Conservation (phyloP, 2,113 vertebrate genomes). For the Grammomys dolichurus region DNA sequence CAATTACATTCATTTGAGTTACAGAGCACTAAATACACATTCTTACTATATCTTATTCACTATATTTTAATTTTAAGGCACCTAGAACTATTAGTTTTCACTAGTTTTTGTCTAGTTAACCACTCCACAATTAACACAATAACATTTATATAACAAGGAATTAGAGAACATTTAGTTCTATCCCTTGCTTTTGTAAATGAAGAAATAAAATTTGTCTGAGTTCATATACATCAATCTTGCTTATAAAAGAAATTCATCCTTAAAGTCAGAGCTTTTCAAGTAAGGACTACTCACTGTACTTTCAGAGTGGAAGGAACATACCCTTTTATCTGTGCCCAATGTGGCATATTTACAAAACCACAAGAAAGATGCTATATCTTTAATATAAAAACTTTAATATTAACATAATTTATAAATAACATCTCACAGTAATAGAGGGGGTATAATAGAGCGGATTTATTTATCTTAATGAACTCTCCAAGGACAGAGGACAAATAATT, state of each 20-base stretch:
- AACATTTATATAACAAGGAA: neutral
- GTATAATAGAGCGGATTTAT: neutral
- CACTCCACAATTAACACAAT: neutral
- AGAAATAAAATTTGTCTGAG: neutral
- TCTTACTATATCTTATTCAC: conserved; percentile 29
- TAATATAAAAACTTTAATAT: conserved; percentile 18
- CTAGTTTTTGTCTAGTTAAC: conserved; percentile 34
- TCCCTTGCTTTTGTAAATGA: conserved; percentile 50
- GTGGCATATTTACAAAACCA: conserved; percentile 23
- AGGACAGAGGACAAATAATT: neutral
- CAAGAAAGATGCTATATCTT: neutral
- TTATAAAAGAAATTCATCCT: conserved; percentile 50
- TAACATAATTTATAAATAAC: conserved; percentile 5
- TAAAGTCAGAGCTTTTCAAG: neutral
- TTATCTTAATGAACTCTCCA: conserved; percentile 10
- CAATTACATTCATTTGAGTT: conserved; percentile 66
- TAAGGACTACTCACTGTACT: neutral
- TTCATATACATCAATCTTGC: conserved; percentile 36
- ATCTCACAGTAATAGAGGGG: neutral
- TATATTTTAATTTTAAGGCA: conserved; percentile 19
- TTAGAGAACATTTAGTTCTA: conserved; percentile 26
- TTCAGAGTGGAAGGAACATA: neutral
- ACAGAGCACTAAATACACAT: neutral
- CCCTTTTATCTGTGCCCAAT: conserved; percentile 11
- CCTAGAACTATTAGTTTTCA: neutral